Evolutionary conservation across 92 coral and sea anemone species (phyloP).

Genomic region (Bergia puertoricense): DNA sequence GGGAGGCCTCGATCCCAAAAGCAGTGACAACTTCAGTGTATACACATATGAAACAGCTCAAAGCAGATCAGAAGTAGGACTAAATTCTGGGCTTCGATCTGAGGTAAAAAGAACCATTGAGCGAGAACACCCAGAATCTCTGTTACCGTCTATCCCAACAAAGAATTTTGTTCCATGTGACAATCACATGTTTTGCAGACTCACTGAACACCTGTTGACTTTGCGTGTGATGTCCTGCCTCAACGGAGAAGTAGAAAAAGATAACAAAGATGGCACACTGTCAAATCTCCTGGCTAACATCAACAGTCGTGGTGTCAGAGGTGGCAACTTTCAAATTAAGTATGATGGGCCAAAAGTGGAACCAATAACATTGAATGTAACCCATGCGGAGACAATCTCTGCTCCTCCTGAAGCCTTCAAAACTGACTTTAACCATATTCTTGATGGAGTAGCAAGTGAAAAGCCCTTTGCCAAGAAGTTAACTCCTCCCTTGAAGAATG

Average conservation of each 20-base stretch:
- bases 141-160: constrained; percentile 40
- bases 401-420: constrained; percentile 54
- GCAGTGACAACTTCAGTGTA: constrained; percentile 47
- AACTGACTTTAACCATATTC: constrained; percentile 26
- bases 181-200: constrained; percentile 46
- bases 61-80: constrained; percentile 46
- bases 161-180: constrained; percentile 44
- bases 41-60: constrained; percentile 52
- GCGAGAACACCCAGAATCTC: constrained; percentile 55
- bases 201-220: constrained; percentile 43
- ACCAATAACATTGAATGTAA: constrained; percentile 44
- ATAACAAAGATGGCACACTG: constrained; percentile 26
- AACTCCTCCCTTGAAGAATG: constrained; percentile 33
- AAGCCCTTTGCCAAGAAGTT: constrained; percentile 28
- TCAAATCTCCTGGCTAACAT: constrained; percentile 28
- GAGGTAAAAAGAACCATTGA: constrained; percentile 43
- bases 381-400: constrained; percentile 55
- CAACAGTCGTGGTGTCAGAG: constrained; percentile 48
- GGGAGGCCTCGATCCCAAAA: constrained; percentile 47
- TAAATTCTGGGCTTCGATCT: constrained; percentile 47
- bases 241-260: constrained; percentile 10
- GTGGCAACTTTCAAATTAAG: constrained; percentile 50
- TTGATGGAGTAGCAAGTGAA: constrained; percentile 51
- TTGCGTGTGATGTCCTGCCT: constrained; percentile 46
- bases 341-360: constrained; percentile 63